Conservation (phyloP, 2,888 invertebrate genomes). For the Conchocele bisecta region DNA sequence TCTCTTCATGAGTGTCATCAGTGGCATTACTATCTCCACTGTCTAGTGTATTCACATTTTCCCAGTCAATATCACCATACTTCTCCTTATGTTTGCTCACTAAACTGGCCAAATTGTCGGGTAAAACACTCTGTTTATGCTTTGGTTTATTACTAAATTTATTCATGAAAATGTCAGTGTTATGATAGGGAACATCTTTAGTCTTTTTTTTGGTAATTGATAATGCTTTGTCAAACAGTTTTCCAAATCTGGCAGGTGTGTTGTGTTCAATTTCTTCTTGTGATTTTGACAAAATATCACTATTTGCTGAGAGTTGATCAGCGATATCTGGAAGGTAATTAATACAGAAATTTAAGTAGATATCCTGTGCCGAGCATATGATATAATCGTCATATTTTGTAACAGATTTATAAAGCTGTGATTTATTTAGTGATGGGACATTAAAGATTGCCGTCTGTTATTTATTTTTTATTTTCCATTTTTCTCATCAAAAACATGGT, state of each 20-base stretch:
- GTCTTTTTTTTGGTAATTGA: slow-evolving; percentile 35
- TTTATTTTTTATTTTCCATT: too few relatives aligned
- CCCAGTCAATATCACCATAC: slow-evolving; percentile 9
- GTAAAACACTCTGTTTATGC: slow-evolving; percentile 28
- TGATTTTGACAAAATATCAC: too few relatives aligned
- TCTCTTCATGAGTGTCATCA: slow-evolving; percentile 5
- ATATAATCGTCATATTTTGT: too few relatives aligned
- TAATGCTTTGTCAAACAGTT: slow-evolving; percentile 53
- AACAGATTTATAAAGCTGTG: too few relatives aligned
- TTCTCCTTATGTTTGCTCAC: slow-evolving; percentile 38
- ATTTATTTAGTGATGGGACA: too few relatives aligned
- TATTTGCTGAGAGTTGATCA: too few relatives aligned
- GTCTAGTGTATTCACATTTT: not conserved
- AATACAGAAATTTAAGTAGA: too few relatives aligned
- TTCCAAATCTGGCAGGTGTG: slow-evolving; percentile 33
- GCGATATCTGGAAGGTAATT: too few relatives aligned
- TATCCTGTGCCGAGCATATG: too few relatives aligned
- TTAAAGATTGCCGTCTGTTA: too few relatives aligned
- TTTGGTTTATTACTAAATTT: slow-evolving; percentile 35
- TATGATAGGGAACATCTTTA: not conserved
- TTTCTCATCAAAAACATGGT: too few relatives aligned
- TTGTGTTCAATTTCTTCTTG: not conserved
- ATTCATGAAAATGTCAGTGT: slow-evolving; percentile 22
- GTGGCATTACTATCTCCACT: slow-evolving; percentile 5
- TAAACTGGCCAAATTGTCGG: slow-evolving; percentile 28